Evolutionary conservation across 2,113 vertebrate species (phyloP).

Genomic region (Lynx canadensis): DNA sequence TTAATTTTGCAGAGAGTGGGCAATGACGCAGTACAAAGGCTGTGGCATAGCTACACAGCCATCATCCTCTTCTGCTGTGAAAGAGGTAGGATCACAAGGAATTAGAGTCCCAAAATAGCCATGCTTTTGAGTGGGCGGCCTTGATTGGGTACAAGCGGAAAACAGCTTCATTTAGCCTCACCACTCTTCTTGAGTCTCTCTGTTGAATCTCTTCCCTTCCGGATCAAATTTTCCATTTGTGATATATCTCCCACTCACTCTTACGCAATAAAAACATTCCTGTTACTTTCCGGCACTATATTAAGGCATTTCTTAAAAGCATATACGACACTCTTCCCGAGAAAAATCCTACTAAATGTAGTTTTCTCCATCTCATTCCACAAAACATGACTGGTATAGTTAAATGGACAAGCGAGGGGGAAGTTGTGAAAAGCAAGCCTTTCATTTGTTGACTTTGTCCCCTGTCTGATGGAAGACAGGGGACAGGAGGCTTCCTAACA

Average conservation of each 20-base stretch:
- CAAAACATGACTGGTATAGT: neutral
- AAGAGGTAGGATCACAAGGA: neutral
- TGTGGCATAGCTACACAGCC: too few relatives aligned
- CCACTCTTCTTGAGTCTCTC: neutral
- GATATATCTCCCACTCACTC: neutral
- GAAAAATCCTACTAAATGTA: neutral
- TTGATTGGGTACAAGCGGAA: neutral
- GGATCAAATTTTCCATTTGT: neutral
- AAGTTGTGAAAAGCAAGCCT: neutral
- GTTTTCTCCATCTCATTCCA: neutral
- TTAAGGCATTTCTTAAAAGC: conserved; percentile 33
- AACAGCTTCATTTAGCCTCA: neutral
- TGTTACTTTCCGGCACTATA: neutral
- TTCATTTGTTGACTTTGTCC: neutral
- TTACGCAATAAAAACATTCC: neutral
- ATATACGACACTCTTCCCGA: neutral
- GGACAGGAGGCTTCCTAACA: neutral
- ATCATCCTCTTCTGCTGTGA: neutral
- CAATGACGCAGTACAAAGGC: neutral
- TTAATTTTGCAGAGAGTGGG: conserved; percentile 58
- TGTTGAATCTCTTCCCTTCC: neutral
- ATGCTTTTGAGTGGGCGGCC: neutral
- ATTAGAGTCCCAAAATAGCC: neutral
- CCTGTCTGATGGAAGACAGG: neutral
- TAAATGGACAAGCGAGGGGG: neutral